Conservation (phyloP, 2,888 invertebrate species). For the Carpatolechia fugitivella region DNA sequence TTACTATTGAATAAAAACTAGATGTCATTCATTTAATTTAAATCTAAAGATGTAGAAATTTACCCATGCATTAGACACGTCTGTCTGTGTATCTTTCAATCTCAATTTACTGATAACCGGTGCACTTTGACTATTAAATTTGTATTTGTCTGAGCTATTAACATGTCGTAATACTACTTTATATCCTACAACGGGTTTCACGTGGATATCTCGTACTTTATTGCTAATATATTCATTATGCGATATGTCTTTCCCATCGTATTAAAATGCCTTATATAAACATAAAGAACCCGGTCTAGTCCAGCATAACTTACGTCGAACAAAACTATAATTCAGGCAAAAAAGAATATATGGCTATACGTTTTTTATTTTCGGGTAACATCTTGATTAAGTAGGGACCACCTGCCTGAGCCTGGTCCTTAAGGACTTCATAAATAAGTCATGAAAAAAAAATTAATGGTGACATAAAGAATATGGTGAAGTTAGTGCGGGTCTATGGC, state of each 20-base stretch:
- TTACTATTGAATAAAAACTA: too few relatives aligned
- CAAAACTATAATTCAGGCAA: constrained; percentile 69
- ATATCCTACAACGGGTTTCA: constrained; percentile 58
- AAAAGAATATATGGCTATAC: constrained; percentile 64
- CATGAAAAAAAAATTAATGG: constrained; percentile 67
- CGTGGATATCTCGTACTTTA: constrained; percentile 50
- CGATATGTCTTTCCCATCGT: constrained; percentile 69
- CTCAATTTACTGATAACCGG: constrained; percentile 9
- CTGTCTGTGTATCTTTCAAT: constrained; percentile 3
- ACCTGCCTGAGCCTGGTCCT: constrained; percentile 66
- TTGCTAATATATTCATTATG: constrained; percentile 74
- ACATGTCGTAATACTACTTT: constrained; percentile 59
- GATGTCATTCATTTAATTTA: background rate
- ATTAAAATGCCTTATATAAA: constrained; percentile 69
- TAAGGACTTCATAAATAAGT: constrained; percentile 68
- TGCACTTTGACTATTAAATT: constrained; percentile 39
- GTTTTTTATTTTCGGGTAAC: constrained; percentile 73
- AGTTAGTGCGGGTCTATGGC: constrained; percentile 59
- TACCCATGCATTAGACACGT: background rate
- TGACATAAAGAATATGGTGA: constrained; percentile 67
- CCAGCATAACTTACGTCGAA: constrained; percentile 58
- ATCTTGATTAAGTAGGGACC: constrained; percentile 79
- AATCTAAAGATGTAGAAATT: background rate
- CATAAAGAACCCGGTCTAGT: constrained; percentile 63
- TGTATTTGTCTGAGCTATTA: constrained; percentile 58